Base-by-base conservation (phyloP, 2,113 vertebrate genomes). In the Sapayoa aenigma region DNA sequence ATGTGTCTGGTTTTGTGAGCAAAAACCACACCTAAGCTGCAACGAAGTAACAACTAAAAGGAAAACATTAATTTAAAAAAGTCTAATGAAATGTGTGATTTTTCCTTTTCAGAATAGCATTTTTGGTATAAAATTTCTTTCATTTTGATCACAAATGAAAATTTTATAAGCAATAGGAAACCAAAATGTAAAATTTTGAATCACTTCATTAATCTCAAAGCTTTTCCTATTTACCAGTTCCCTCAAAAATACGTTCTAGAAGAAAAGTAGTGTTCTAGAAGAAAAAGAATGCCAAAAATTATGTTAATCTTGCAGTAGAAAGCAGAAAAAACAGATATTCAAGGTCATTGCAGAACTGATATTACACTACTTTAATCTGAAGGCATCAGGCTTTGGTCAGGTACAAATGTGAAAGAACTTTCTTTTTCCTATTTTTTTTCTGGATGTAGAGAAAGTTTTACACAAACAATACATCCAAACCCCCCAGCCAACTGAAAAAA, bases 401-500 rank as follows among this genome's bases (percentile, higher is more conserved):
- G 10, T 42, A 28, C 31, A 80, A 66, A 83, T 47, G 4, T 12
- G 28, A 16, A 82, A 65, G 28, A 75, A 42, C 11, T 62, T 75
- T 19, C 7, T 82, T 72, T 71, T 72, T 56, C 21, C 19, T 50
- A 0, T 44, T 53, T 27, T 63, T n/a, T 41, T 58, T 63, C 41
- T 65, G 8, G 8, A 46, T 58, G 14, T 9, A 53, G n/a, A 41
- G 17, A 41, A 90, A n/a, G 7, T 47, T 55, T 90, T 52, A 22
- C 24, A 59, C 31, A 83, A 90, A 24, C 1, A 6, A 33, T 20
- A 8, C 59, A 27, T 27, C 23, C 17, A 41, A 31, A n/a, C 13
- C 55, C 9, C 2, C 0, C 10, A 52, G 30, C 9, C 14, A 58
- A 33, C 3, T 0, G 0, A 59, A 66, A 49, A 58, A 31, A 1